These are phyloP conservation scores for Ficedula albicollis DNA, from an alignment of 2,797 vertebrate species.

Conservation along the genomic window DNA sequence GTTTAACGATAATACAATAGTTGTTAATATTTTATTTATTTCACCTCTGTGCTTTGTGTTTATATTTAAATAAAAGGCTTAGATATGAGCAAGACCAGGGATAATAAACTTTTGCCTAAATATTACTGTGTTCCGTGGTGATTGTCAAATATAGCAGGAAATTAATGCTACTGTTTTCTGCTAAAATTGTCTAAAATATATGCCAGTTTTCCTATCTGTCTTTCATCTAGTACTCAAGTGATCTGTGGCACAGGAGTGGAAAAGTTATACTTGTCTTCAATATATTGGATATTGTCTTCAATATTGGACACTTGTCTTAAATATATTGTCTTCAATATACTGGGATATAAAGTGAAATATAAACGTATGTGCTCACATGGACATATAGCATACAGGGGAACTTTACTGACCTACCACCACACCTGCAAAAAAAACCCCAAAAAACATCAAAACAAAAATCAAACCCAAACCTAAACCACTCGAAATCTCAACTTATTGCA, in stretches of 20 bases:
- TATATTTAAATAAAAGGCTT: not conserved
- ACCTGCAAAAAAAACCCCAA: not conserved
- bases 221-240: not conserved
- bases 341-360: not conserved
- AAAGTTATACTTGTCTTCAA: not conserved
- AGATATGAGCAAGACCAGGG: not conserved
- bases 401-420: fast-evolving
- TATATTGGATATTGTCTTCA: too few species aligned
- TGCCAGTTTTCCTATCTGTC: not conserved
- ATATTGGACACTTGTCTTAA: too few species aligned
- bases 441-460: too few species aligned
- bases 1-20: not conserved
- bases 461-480: not conserved
- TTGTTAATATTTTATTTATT: not conserved
- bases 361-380: not conserved
- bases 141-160: not conserved
- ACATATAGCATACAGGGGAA: not conserved
- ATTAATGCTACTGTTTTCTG: not conserved
- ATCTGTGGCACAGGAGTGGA: not conserved
- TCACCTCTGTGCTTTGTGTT: not conserved
- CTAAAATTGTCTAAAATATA: not conserved
- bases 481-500: not conserved
- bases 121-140: not conserved
- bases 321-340: too few species aligned
- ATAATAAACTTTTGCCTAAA: not conserved